Evolutionary conservation across 2,888 invertebrate genomes (phyloP).

Genomic region (Ormyrus nitidulus): DNA sequence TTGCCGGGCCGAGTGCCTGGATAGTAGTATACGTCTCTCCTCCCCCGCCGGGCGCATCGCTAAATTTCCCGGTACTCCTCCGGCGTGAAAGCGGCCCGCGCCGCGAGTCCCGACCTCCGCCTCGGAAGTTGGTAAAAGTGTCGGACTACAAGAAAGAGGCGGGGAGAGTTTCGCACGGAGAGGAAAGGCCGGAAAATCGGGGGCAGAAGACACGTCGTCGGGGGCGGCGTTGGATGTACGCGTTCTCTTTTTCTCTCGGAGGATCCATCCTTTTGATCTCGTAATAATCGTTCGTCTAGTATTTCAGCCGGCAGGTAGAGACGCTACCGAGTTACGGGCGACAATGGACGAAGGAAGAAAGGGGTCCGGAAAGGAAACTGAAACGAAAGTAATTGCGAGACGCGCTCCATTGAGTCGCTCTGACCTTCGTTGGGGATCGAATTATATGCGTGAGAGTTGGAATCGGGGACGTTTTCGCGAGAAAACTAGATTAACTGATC

Average conservation of each 20-base stretch:
- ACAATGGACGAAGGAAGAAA: constrained; percentile 4
- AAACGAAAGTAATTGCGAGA: constrained; percentile 45
- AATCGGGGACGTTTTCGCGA: too few species aligned
- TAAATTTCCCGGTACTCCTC: constrained; percentile 8
- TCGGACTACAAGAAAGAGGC: constrained; percentile 1
- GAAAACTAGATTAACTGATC: too few species aligned
- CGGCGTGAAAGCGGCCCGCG: background rate
- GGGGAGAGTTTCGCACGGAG: background rate
- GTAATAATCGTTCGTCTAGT: constrained; percentile 22
- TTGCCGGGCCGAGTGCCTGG: background rate
- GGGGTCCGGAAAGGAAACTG: constrained; percentile 41
- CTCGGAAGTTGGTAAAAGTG: constrained; percentile 48
- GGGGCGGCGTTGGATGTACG: too few species aligned
- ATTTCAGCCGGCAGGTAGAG: constrained; percentile 14
- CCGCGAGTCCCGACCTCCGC: background rate
- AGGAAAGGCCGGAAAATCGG: constrained; percentile 33
- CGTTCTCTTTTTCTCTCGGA: background rate
- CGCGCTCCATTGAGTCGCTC: constrained; percentile 31
- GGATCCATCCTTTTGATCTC: constrained; percentile 16
- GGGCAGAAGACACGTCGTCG: too few species aligned
- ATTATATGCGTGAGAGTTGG: background rate
- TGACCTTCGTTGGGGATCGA: constrained; percentile 27
- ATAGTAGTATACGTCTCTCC: too few species aligned
- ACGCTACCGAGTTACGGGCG: background rate
- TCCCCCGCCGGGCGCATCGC: background rate